These are phyloP conservation scores for Xenentodon cancila DNA, from an alignment of 2,797 vertebrate genomes.

Conservation along the genomic window DNA sequence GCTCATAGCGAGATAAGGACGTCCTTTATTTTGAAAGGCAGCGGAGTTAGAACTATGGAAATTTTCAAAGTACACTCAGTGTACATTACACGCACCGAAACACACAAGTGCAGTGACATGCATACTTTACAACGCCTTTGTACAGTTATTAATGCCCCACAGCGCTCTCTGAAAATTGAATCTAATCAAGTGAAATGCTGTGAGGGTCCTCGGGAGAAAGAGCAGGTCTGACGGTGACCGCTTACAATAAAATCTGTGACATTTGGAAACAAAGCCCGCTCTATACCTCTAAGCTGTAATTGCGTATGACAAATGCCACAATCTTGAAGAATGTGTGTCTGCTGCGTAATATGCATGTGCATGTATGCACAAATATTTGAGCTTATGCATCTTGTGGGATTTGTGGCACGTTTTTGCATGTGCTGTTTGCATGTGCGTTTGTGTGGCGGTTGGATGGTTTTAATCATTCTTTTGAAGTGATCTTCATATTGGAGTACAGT, in stretches of 20 bases:
- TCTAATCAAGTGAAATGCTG: slow-evolving; percentile 80
- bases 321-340: slow-evolving; percentile 54
- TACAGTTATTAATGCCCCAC: slow-evolving; percentile 72
- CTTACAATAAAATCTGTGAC: slow-evolving; percentile 76
- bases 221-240: slow-evolving; percentile 68
- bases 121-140: slow-evolving; percentile 56
- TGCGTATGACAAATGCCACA: slow-evolving; percentile 58
- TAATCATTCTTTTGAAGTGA: slow-evolving; percentile 71
- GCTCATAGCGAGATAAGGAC: slow-evolving; percentile 59
- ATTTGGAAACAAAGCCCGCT: slow-evolving; percentile 74
- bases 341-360: slow-evolving; percentile 21
- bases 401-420: slow-evolving; percentile 21
- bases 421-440: slow-evolving; percentile 8
- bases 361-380: slow-evolving; percentile 28
- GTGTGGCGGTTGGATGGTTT: slow-evolving; percentile 53
- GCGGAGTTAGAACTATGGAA: slow-evolving; percentile 54
- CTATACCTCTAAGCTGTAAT: slow-evolving; percentile 68
- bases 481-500: slow-evolving; percentile 55
- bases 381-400: slow-evolving; percentile 27
- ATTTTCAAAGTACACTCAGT: slow-evolving; percentile 45
- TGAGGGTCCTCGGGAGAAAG: slow-evolving; percentile 67
- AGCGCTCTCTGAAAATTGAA: slow-evolving; percentile 73
- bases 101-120: slow-evolving; percentile 29
- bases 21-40: slow-evolving; percentile 70
- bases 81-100: slow-evolving; percentile 46